Conservation (phyloP, 2,888 invertebrate species). For the Bimastos eiseni region DNA sequence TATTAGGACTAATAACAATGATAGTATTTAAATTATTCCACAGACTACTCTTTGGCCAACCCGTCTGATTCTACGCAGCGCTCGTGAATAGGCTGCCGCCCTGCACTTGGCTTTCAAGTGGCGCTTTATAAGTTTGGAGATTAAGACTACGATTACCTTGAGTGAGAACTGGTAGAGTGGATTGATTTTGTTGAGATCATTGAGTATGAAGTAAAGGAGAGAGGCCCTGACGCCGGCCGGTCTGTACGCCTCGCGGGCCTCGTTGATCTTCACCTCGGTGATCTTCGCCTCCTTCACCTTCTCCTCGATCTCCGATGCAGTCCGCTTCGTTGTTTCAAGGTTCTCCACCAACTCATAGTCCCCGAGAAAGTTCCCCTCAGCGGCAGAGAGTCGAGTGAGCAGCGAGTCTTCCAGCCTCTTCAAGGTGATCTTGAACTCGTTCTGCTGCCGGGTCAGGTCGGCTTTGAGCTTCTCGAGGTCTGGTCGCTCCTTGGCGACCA, state of each 20-base stretch:
- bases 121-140: too few species aligned
- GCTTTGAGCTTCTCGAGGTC: conserved; percentile 93
- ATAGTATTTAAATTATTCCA: too few species aligned
- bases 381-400: conserved; percentile 84
- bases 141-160: too few species aligned
- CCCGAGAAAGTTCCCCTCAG: conserved; percentile 88
- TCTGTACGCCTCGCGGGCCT: conserved; percentile 87
- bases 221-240: conserved; percentile 91
- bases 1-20: too few species aligned
- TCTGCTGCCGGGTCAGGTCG: conserved; percentile 91
- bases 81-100: too few species aligned
- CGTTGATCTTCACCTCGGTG: conserved; percentile 88
- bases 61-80: too few species aligned
- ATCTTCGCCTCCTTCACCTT: conserved; percentile 85
- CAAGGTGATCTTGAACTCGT: conserved; percentile 92
- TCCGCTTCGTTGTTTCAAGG: conserved; percentile 90
- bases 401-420: conserved; percentile 89
- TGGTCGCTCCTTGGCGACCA: conserved; percentile 75
- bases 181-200: conserved; percentile 92
- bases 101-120: too few species aligned
- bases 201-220: conserved; percentile 89
- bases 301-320: conserved; percentile 89
- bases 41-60: too few species aligned
- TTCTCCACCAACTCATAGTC: conserved; percentile 94
- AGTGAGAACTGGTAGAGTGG: conserved; percentile 96